Base-by-base conservation (phyloP, 1,140 invertebrate genomes). In the Drosophila mauritiana region DNA sequence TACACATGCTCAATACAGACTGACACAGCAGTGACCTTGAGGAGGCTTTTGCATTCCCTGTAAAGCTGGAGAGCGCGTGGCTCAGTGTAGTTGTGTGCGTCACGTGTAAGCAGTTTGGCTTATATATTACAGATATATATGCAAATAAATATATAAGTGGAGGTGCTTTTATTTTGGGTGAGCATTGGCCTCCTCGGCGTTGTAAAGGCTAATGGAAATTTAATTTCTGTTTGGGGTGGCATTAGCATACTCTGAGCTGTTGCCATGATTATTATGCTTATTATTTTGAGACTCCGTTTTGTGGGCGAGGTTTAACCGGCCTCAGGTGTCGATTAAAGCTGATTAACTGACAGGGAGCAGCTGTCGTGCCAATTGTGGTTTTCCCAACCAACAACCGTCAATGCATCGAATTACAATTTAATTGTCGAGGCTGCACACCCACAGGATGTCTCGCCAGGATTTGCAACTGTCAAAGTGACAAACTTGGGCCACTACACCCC, bases 391-490 rank as follows among this genome's bases (percentile, higher is more conserved):
- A 46, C 36, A 51, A 22, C 52, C 39, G 57, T 20, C 59, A 55
- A 62, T 88, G 57, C 58, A 88, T 88, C 73, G 75, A 84, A 89
- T 88, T 89, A 69, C 84, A 83, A 89, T 89, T 88, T 79, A 88
- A 80, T 77, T 77, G 73, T 65, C 34, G 49, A 43, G 63, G 55
- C 70, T 48, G 43, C 37, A n/a, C 40, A 45, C 40, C 20, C 20
- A 45, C 31, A 22, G 34, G 42, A 37, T 64, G 39, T 46, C 36
- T 27, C 62, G 57, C 76, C 31, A 31, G 83, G 76, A 89, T 89
- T 89, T 89, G 84, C 73, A 84, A 59, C 84, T 88, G 84, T 88
- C 83, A 88, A 84, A 76, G 65, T 88, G 84, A 88, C 84, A 88
- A 83, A 73, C 83, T 76, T 83, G 53, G 74, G 49, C 69, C 61